These are phyloP conservation scores for Conus ventricosus DNA, from an alignment of 1,140 invertebrate genomes.

Conservation along the genomic window DNA sequence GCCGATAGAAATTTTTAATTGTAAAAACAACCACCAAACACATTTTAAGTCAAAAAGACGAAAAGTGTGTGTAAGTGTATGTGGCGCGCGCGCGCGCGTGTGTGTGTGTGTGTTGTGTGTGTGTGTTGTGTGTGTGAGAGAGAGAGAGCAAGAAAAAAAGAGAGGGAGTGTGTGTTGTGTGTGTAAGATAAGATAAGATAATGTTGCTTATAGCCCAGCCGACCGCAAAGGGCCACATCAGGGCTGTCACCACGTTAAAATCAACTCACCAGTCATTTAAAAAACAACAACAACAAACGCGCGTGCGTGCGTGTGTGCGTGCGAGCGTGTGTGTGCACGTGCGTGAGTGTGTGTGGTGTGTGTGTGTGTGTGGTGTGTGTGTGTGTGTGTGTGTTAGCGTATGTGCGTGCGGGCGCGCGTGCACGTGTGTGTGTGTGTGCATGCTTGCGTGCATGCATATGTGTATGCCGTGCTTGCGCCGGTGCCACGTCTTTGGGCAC, in stretches of 20 bases:
- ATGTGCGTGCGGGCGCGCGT: neutral
- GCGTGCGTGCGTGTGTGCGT: no score
- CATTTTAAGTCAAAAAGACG: no score
- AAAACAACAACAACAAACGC: no score
- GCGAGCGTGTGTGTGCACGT: neutral
- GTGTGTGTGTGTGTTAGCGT: conserved; percentile 1
- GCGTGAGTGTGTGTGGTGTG: conserved; percentile 7
- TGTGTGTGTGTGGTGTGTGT: neutral
- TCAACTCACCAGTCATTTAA: no score
- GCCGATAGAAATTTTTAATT: no score
- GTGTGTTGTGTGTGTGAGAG: neutral
- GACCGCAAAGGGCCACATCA: no score
- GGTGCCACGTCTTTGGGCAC: no score
- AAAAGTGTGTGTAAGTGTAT: neutral
- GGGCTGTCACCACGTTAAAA: no score
- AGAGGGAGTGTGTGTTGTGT: neutral
- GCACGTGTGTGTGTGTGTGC: conserved; percentile 2
- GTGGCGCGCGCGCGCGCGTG: neutral
- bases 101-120: neutral
- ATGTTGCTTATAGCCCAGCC: no score
- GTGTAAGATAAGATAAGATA: neutral
- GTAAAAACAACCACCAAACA: no score
- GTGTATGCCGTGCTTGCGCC: neutral
- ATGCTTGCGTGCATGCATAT: neutral
- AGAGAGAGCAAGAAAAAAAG: no score